Evolutionary conservation across 2,113 vertebrate genomes (phyloP), one percentile per base, ranked within the genome.

Genomic region (Prunella himalayana): DNA sequence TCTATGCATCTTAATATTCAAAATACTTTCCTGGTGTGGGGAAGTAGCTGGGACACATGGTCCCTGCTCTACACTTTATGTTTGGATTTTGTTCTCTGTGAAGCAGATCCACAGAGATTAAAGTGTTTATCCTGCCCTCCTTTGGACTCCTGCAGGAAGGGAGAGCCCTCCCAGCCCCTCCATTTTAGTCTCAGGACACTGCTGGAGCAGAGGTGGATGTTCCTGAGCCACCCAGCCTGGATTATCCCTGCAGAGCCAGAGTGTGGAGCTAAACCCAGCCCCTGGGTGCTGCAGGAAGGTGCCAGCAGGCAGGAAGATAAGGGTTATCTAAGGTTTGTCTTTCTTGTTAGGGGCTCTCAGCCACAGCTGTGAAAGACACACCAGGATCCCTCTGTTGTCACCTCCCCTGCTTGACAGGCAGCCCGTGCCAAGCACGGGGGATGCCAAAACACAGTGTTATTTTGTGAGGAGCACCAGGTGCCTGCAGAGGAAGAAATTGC

Each of bases 401-500:
- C 45, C 82, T 88, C 72, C 73, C 11, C 6, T 77, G 88, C 92
- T 51, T 92, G 94, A 92, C 83, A 95, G 71, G 88, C 75, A 88
- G 66, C 85, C 66, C 76, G 57, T 89, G 77, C 90, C 89, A 90
- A 69, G 88, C 61, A 71, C 72, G 4, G 3, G 50, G 82, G 63
- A 81, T 84, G 63, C 92, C 92, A 94, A 71, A 93, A 83, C 63
- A 86, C 9, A 28, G 35, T 44, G 88, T 81, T 88, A 60, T 80
- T 96, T 71, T 83, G 75, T 94, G 92, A 94, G 78, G 82, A 91
- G 56, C 81, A 77, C 78, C 78, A 90, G 92, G 31, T 88, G 65
- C 79, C 41, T 86, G 49, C 6, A 61, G 69, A 75, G 86, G 65
- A 72, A 90, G 80, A 89, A 97, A 95, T 88, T 86, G 47, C 61